Base-by-base conservation (phyloP, 2,797 vertebrate species). In the Sebastes steindachneri region DNA sequence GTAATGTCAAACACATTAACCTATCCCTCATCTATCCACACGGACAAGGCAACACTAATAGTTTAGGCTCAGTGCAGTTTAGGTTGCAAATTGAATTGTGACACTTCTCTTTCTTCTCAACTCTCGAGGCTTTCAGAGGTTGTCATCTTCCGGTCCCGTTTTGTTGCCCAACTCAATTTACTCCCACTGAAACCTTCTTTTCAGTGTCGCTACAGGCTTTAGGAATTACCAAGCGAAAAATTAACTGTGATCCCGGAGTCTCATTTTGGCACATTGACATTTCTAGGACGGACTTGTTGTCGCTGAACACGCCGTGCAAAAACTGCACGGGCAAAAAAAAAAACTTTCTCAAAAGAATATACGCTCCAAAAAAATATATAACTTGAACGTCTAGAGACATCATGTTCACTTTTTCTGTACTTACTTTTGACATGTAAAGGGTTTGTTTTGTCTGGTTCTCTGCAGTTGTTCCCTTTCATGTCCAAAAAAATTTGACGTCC, bases 281-380 rank as follows among this genome's bases (percentile, higher is more conserved):
- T 92, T 93, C 86, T 88, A 28, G 88, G 88, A 77, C 79, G 53
- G 77, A 84, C 66, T 69, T 88, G 72, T 88, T 93, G 82, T 86
- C 59, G 4, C 51, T 75, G 75, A 88, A 85, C 45, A 68, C 19
- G 26, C 60, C 57, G 45, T 73, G 51, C 26, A 64, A 64, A 63
- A 82, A 75, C 57, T 57, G 28, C 55, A 70, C 2, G 3, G n/a
- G 26, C 6, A 26, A 59, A 67, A 63, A 82, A 29, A 31, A 59
- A 55, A 9, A 15, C 48, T 68, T 83, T 66, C 64, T 85, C 74
- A 78, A 63, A 77, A 14, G 68, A 83, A 85, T 14, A 62, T 74
- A 31, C 29, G 33, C 57, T 73, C 9, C 5, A 58, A 73, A 55
- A 76, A 63, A 73, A 41, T 2, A 73, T 75, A 75, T 75, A n/a